Base-by-base conservation (phyloP, 2,888 invertebrate genomes). In the Lutraria lutraria region DNA sequence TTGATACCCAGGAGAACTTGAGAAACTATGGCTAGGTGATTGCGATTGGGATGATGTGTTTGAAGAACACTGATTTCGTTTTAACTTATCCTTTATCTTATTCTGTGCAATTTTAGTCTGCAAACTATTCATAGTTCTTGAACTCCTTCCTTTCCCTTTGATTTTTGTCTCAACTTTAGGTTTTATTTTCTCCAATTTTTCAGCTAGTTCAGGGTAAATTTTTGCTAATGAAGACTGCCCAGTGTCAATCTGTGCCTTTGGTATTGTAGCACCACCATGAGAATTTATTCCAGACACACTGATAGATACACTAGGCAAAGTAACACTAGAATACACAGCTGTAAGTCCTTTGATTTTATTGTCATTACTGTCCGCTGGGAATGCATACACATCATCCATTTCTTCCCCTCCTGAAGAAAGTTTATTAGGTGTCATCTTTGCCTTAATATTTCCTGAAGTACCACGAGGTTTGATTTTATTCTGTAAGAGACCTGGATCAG, bases 81-180 rank as follows among this genome's bases (percentile, higher is more conserved):
- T 96, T 85, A 96, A 92, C 89, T 97, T 97, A 91, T 96, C 96
- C 90, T 96, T 96, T 43, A 97, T 96, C 92, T 95, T 96, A 91
- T 96, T 97, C 92, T 96, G 96, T 89, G 96, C 96, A 91, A 97
- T 96, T 94, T 96, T 96, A 60, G 96, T 96, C 92, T 97, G 96
- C 81, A 97, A 92, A 88, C 96, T 95, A 91, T 96, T 96, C 96
- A 96, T 96, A 56, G 96, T 96, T 84, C 96, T 94, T n/a, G 96
- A 96, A 90, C 95, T 95, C 81, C 94, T 93, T 68, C 91, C 93
- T 87, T 94, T 93, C 53, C 95, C 94, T 90, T 94, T 94, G 4
- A 92, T 91, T 86, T 94, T 94, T 29, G 94, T 89, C 76, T 95
- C 95, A 34, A 93, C 89, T 86, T 93, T 95, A 21, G 95, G 94